Evolutionary conservation across 92 coral and sea anemone species (phyloP), one percentile per base, ranked within the genome.

Genomic region (Zoanthus sociatus): DNA sequence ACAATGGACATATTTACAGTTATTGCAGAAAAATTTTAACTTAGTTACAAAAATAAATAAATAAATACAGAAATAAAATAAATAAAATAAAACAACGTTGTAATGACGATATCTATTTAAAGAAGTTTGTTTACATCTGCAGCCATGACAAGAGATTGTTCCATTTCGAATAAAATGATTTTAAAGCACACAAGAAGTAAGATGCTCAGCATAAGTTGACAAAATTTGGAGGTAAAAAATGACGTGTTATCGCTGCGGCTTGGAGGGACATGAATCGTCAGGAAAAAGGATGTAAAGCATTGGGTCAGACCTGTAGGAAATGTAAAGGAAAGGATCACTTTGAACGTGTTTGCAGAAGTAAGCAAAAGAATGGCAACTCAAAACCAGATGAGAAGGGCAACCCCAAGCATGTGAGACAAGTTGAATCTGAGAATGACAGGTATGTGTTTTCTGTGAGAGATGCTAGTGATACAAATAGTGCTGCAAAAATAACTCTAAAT

Each of bases 381-480:
- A 71, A 71, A 71, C 51, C 76, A 42, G 76, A 71, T 71, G 51
- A 71, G 76, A 77, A 77, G 33, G 67, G 42, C 1, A 60, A 77
- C 83, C 10, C 83, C 83, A 44, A 76, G 81, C 63, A 76, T 76
- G 81, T 76, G 30, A 44, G 61, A 61, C 81, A 76, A 76, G 30
- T 45, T 76, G 21, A 76, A 48, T 48, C 81, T 48, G 60, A 76
- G 81, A 17, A 76, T 76, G 63, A 76, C 66, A 70, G 75, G 46
- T 70, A 70, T 70, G 47, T 47, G 47, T 32, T 70, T 70, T 66
- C 47, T 70, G 74, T 70, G 74, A 70, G 74, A 70, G 47, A 70
- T 70, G 74, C 47, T 70, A 70, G 74, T 70, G 16, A 70, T 47
- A 70, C 74, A 70, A 69, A 69, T 69, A 69, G 74, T 69, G 72